These are phyloP conservation scores for Acomys russatus DNA, from an alignment of 2,797 vertebrate genomes.

Conservation along the genomic window DNA sequence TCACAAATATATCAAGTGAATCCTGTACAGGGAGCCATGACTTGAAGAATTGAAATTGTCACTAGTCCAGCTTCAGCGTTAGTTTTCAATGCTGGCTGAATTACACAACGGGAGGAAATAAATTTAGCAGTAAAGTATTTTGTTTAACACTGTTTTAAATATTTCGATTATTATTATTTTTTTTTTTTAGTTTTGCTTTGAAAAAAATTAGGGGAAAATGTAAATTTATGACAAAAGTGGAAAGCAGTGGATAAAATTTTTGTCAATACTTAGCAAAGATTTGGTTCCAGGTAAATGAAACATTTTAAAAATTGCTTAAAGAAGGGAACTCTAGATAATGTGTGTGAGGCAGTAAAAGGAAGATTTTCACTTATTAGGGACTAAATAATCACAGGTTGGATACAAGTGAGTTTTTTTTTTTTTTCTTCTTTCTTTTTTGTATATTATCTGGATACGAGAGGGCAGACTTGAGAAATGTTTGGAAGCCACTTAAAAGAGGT, in stretches of 20 bases:
- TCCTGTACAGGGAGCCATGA: background rate
- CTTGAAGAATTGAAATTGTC: background rate
- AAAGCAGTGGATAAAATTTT: slow-evolving; percentile 42
- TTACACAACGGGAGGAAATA: background rate
- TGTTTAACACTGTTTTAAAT: slow-evolving; percentile 28
- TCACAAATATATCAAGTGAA: background rate
- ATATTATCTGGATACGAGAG: slow-evolving; percentile 30
- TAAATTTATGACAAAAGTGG: slow-evolving; percentile 54
- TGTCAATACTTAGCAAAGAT: slow-evolving; percentile 35
- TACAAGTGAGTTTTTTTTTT: slow-evolving; percentile 3
- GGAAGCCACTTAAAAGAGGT: slow-evolving; percentile 43
- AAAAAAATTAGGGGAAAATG: background rate
- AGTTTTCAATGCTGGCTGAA: background rate
- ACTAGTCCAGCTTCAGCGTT: background rate
- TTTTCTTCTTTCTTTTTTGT: slow-evolving; percentile 44
- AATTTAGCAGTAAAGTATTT: background rate
- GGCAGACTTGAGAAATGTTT: background rate
- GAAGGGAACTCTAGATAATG: background rate
- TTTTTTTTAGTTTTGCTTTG: background rate
- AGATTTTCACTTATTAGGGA: background rate
- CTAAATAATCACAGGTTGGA: background rate
- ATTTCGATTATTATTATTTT: background rate
- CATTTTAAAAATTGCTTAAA: slow-evolving; percentile 25
- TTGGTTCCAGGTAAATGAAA: slow-evolving; percentile 57
- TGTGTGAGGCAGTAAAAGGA: background rate